Base-by-base conservation (phyloP, 2,113 vertebrate genomes). In the Gallinago media region DNA sequence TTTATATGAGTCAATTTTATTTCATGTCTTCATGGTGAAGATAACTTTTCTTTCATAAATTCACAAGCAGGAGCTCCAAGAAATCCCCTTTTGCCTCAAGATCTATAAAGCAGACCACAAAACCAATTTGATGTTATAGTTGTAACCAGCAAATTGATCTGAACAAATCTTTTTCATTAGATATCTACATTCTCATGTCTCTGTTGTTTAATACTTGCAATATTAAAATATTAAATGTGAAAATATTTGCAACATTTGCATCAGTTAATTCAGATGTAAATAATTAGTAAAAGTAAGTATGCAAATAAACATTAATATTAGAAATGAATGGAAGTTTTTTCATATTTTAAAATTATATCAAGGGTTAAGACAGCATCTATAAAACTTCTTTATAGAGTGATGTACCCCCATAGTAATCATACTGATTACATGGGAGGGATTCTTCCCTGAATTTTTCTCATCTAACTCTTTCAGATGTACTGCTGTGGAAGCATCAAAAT, bases 101-200 rank as follows among this genome's bases (percentile, higher is more conserved):
- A 96, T 97, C 96, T 96, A 96, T 75, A 96, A 97, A 96, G 96
- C 68, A 97, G 96, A 96, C 92, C 95, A 96, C 95, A 97, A 96
- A 96, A 97, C 80, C 92, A 84, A 74, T 93, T 90, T 92, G 95
- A 65, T 32, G 52, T 97, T 92, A 90, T 25, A 91, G 44, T 42
- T 86, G 85, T 44, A 91, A 93, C 32, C 67, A 95, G 42, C 47
- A 96, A 73, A 50, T 72, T 86, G 52, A 31, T 95, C 68, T 75
- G 90, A 96, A 97, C 21, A 95, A 79, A 86, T 88, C 34, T 92
- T 93, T 94, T 31, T 91, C 54, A 79, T 94, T 71, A 95, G 55
- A 81, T 78, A 81, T 54, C 26, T 79, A 92, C 27, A 65, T 87
- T 95, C 40, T 81, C 7, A 46, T 54, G 67, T 55, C 4, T 76